A percentile compares a stretch with the other conserved stretches of the same genome.
phyloP scores from a whole-genome alignment of 2,113 vertebrate species.

The Nesoenas mayeri region DNA sequence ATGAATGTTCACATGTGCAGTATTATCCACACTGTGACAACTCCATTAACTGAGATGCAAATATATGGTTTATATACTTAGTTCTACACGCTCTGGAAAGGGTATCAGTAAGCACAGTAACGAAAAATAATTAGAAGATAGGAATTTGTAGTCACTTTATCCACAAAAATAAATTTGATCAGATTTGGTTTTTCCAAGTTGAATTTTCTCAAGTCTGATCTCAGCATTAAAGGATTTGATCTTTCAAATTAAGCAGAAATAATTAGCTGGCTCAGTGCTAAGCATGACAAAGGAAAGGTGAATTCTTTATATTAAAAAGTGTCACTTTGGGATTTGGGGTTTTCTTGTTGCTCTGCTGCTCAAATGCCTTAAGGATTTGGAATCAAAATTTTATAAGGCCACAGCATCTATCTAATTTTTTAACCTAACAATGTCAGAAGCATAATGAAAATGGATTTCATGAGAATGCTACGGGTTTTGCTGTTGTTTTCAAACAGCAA shows the following conservation, averaged over 20 bases:
- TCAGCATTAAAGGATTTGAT: neutral
- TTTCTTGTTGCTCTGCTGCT: neutral
- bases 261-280: neutral
- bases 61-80: neutral
- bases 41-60: neutral
- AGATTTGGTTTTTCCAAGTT: neutral
- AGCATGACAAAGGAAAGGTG: neutral
- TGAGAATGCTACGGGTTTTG: neutral
- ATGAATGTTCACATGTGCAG: rapidly evolving
- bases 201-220: neutral
- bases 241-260: neutral
- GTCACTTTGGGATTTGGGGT: neutral
- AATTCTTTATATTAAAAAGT: neutral
- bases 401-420: neutral
- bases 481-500: neutral
- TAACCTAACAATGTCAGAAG: neutral
- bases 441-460: neutral
- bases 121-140: neutral
- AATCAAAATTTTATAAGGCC: neutral
- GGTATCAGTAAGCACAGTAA: neutral
- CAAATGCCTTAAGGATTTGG: neutral
- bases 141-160: neutral
- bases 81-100: neutral
- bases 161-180: neutral
- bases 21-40: neutral